Conservation (phyloP, 2,797 vertebrate species). For the Coendou prehensilis region DNA sequence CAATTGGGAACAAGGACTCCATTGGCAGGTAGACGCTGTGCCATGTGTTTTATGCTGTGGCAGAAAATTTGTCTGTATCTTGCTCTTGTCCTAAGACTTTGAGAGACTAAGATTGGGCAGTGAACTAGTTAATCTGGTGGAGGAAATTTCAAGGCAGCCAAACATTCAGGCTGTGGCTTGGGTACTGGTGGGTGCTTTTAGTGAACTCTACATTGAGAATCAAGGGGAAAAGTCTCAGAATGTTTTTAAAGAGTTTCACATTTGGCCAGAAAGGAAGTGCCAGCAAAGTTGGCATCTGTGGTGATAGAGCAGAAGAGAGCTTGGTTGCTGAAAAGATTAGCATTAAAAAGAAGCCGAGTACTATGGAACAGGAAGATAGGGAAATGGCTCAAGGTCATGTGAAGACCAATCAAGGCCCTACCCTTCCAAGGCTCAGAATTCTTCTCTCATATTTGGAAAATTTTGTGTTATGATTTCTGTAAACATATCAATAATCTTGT, state of each 20-base stretch:
- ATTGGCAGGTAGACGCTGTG: not conserved
- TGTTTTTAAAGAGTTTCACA: not conserved
- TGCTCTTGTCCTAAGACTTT: not conserved
- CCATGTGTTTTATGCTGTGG: not conserved
- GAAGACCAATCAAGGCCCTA: too few relatives aligned
- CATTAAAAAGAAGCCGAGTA: too few relatives aligned
- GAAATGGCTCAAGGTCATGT: too few relatives aligned
- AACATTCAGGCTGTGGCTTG: not conserved
- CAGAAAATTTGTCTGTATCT: not conserved
- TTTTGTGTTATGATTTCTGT: too few relatives aligned
- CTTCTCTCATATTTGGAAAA: too few relatives aligned
- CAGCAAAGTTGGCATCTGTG: too few relatives aligned
- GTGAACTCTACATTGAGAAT: not conserved
- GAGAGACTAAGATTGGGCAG: not conserved
- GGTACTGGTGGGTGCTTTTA: not conserved
- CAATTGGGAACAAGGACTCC: too few relatives aligned
- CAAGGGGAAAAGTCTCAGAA: not conserved
- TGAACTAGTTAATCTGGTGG: not conserved
- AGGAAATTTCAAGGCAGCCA: not conserved
- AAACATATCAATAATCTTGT: too few relatives aligned
- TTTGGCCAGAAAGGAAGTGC: not conserved
- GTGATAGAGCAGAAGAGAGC: too few relatives aligned
- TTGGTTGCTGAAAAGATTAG: too few relatives aligned
- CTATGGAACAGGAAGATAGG: too few relatives aligned
- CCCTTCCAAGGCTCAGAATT: too few relatives aligned